A percentile compares a stretch with the other conserved stretches of the same genome.
Evolutionary conservation across 2,888 invertebrate species (phyloP).

Genomic region (Lydus trimaculatus): DNA sequence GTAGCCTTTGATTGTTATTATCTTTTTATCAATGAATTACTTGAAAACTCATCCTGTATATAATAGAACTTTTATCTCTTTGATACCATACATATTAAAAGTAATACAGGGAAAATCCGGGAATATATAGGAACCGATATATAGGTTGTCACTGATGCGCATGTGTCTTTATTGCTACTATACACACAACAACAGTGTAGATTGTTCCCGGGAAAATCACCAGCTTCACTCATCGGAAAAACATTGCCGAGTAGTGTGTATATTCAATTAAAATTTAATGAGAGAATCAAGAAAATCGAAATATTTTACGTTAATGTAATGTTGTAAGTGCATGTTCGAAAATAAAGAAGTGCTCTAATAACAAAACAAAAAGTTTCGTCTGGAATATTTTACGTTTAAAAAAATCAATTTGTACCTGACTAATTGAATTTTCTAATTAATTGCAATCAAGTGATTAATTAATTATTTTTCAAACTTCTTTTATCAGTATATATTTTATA

Average conservation of each 20-base stretch:
- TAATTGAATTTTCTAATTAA: background rate
- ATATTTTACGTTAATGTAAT: background rate
- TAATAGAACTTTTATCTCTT: background rate
- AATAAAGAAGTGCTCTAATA: no score
- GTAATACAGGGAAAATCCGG: slow-evolving; percentile 35
- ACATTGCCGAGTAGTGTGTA: slow-evolving; percentile 18
- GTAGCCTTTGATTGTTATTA: no score
- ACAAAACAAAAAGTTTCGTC: background rate
- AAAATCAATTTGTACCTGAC: background rate
- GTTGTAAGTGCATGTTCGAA: background rate
- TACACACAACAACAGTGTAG: slow-evolving; percentile 34
- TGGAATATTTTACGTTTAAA: background rate
- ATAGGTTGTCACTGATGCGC: background rate
- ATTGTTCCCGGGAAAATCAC: slow-evolving; percentile 35
- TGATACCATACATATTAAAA: background rate
- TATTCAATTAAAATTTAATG: background rate
- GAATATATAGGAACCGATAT: slow-evolving; percentile 32
- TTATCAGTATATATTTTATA: background rate
- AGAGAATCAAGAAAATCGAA: background rate
- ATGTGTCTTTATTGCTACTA: slow-evolving; percentile 11
- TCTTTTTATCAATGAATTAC: background rate
- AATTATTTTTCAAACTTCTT: background rate
- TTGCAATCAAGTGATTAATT: background rate
- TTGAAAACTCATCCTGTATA: background rate
- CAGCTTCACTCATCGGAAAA: slow-evolving; percentile 34